Evolutionary conservation across 2,888 invertebrate species (phyloP), one percentile per base, ranked within the genome.

Genomic region (Gryllus longicercus): DNA sequence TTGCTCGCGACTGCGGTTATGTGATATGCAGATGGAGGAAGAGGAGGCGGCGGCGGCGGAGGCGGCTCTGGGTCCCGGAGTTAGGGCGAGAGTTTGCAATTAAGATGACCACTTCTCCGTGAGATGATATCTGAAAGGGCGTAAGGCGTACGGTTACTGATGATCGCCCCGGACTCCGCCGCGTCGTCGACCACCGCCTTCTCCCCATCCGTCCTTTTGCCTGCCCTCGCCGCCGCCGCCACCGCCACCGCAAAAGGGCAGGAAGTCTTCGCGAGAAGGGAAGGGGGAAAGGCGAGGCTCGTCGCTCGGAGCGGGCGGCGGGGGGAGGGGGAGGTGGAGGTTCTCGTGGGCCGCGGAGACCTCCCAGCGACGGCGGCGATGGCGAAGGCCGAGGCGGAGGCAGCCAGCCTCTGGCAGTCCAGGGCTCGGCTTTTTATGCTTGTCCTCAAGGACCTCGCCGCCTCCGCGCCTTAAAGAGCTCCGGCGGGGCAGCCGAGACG

Each of bases 71-170:
- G 74, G 38, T 75, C 76, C 11, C 51, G 51, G 74, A 63, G 38
- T 75, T 78, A 77, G 77, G 79, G 78, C 75, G 80, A 74, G 81
- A 76, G 77, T 81, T 81, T 80, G 81, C 82, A 82, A 82, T 82
- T 82, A 82, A 82, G 82, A 82, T 82, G 82, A 82, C 82, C 82
- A 81, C 80, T 81, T 82, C 82, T 76, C 79, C 80, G 82, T 82
- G 82, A 82, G 82, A 81, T 82, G 82, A 82, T 78, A 63, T 63
- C 63, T 63, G 63, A 63, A 63, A 63, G 63, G 63, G 63, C 63
- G 63, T 63, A 63, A 63, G 63, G 63, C 63, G 63, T 63, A 63
- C 5, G 63, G 63, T 63, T 63, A 63, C 63, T 63, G 63, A 63
- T 18, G 63, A 63, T 63, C 63, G 63, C 63, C 63, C 63, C 63